Percentiles rank a stretch among this genome's conserved stretches.
Evolutionary conservation across 2,113 vertebrate genomes (phyloP).

Genomic region (Pluvialis apricaria): DNA sequence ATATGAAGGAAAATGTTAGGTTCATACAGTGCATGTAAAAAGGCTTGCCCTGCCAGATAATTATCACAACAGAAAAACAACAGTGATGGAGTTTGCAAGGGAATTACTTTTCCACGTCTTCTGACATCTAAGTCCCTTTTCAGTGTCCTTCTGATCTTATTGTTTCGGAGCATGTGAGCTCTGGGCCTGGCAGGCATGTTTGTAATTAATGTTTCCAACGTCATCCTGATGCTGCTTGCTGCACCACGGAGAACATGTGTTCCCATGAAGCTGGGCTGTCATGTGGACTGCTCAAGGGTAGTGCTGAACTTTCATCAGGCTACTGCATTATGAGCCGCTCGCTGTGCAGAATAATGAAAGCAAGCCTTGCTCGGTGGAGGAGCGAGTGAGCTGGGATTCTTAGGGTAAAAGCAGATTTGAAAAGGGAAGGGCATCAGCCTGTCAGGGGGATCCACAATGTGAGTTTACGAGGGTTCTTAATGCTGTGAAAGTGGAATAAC

Average conservation of each 20-base stretch:
- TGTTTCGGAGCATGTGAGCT: not conserved
- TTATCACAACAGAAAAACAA: not conserved
- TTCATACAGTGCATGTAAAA: not conserved
- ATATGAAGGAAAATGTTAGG: not conserved
- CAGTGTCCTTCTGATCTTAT: not conserved
- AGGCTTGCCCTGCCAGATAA: not conserved
- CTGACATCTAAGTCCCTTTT: not conserved
- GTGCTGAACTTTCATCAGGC: not conserved
- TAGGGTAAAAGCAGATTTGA: not conserved
- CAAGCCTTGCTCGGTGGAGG: not conserved
- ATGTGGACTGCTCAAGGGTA: not conserved
- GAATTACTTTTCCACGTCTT: not conserved
- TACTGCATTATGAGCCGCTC: not conserved
- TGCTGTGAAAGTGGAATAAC: not conserved
- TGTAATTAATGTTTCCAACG: not conserved
- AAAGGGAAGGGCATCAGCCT: not conserved
- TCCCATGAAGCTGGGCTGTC: not conserved
- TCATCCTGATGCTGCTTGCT: not conserved
- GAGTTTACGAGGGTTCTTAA: not conserved
- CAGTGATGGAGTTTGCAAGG: not conserved
- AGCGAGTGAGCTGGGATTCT: not conserved
- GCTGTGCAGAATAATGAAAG: not conserved
- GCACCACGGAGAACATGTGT: not conserved
- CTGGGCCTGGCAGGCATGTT: conserved; percentile 5
- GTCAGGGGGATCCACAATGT: not conserved